Conservation (phyloP, 2,888 invertebrate species). For the Morpho helenor region DNA sequence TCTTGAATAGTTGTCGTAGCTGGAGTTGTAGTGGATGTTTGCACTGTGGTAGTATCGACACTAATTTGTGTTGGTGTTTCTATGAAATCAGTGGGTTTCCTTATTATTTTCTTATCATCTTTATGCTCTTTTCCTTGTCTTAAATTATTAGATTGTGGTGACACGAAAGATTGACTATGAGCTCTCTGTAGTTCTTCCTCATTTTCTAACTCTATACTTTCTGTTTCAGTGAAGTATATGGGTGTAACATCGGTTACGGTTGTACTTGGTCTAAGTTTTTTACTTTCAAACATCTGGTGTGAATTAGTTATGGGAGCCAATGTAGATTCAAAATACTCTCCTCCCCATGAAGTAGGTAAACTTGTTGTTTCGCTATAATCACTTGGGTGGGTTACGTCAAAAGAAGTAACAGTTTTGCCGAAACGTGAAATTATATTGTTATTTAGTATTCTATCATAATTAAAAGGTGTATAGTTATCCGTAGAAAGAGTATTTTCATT, state of each 20-base stretch:
- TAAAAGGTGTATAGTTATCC: slow-evolving; percentile 50
- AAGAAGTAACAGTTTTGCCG: slow-evolving; percentile 60
- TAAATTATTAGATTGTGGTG: slow-evolving; percentile 73
- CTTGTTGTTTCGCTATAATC: slow-evolving; percentile 69
- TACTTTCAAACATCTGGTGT: slow-evolving; percentile 60
- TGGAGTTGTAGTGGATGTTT: slow-evolving; percentile 48
- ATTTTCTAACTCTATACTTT: slow-evolving; percentile 72
- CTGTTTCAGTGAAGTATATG: slow-evolving; percentile 62
- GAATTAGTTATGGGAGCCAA: slow-evolving; percentile 43
- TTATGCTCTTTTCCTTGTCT: slow-evolving; percentile 64
- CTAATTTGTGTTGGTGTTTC: slow-evolving; percentile 61
- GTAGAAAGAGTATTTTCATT: slow-evolving; percentile 42
- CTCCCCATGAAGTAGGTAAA: slow-evolving; percentile 66
- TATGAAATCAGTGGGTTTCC: slow-evolving; percentile 60
- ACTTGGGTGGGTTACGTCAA: slow-evolving; percentile 65
- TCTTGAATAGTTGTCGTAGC: slow-evolving; percentile 47
- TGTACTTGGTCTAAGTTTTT: slow-evolving; percentile 53
- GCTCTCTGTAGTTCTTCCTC: slow-evolving; percentile 83
- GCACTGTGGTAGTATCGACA: slow-evolving; percentile 40
- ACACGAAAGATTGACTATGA: slow-evolving; percentile 84
- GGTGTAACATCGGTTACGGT: slow-evolving; percentile 50
- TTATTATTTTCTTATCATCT: slow-evolving; percentile 43
- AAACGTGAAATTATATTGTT: slow-evolving; percentile 64
- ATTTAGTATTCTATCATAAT: slow-evolving; percentile 67
- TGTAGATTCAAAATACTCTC: slow-evolving; percentile 52